Evolutionary conservation across 2,797 vertebrate species (phyloP).

Genomic region (Tolypeutes matacus): DNA sequence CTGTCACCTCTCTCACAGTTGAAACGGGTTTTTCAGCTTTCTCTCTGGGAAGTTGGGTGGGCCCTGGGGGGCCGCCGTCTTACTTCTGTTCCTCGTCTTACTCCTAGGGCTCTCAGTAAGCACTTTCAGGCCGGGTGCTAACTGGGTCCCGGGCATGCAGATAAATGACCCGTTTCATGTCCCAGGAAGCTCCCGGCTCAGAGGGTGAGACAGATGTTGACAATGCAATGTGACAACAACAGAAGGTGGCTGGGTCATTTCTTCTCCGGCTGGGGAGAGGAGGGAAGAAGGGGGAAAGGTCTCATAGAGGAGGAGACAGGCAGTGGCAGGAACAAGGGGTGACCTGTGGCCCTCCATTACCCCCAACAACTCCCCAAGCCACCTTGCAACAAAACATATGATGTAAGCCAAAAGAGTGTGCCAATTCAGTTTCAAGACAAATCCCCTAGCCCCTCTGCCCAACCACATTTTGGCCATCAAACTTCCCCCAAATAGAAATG

Average conservation of each 20-base stretch:
- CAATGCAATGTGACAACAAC: not conserved
- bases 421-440: not conserved
- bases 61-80: not conserved
- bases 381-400: not conserved
- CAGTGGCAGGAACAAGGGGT: not conserved
- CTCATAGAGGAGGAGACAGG: not conserved
- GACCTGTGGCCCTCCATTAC: too few relatives aligned
- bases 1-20: not conserved
- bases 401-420: not conserved
- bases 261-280: not conserved
- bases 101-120: not conserved
- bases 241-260: not conserved
- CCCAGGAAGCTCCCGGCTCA: not conserved
- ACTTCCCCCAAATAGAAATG: not conserved
- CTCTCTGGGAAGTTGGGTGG: not conserved
- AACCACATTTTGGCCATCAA: not conserved
- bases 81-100: not conserved
- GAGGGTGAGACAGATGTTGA: not conserved
- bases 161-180: not conserved
- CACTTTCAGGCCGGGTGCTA: not conserved
- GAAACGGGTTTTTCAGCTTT: not conserved
- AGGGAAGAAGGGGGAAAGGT: not conserved
- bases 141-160: not conserved
- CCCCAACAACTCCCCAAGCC: not conserved
- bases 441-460: too few relatives aligned